Evolutionary conservation across 2,888 invertebrate genomes (phyloP), one percentile per base, ranked within the genome.

Genomic region (Sphaerophoria taeniata): DNA sequence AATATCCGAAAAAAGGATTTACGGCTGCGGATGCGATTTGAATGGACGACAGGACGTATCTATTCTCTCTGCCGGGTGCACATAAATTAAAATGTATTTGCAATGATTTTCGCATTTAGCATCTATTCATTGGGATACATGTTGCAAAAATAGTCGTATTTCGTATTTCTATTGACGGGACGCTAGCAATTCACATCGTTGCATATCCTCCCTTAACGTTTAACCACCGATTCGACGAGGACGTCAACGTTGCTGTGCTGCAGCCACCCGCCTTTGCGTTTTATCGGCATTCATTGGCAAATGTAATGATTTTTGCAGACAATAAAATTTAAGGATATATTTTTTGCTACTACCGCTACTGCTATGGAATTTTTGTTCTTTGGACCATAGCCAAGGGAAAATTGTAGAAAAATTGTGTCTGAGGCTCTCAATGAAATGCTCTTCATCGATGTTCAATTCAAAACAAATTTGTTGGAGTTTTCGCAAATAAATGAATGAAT

Each of bases 291-390:
- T 76, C 81, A 76, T 73, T 81, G 85, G 76, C 65, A 63, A 76
- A 85, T 85, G 81, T 81, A 85, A 85, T 77, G 81, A 85, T 85
- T 85, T 85, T 77, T 43, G 85, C 76, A 85, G 85, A 85, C 85
- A 85, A 85, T 85, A 81, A 77, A 81, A 81, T 73, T 76, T 77
- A 33, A 71, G 55, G 63, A 73, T 61, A 72, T 72, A 65, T 77
- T 67, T 69, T 76, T 43, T 58, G 3, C 34, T 47, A 24, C 6
- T 12, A 56, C 69, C 61, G n/a, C n/a, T n/a, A n/a, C n/a, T n/a
- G n/a, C 61, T 72, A 73, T 72, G 61, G 82, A 77, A 51, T 82
- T 72, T 78, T 55, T 51, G 16, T 79, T 71, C n/a, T n/a, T 75
- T 84, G 79, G 84, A 75, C 61, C 67, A 56, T 47, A 72, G 84